Evolutionary conservation across 2,888 invertebrate genomes (phyloP), one percentile per base, ranked within the genome.

Genomic region (Prostheceraeus crozeri): DNA sequence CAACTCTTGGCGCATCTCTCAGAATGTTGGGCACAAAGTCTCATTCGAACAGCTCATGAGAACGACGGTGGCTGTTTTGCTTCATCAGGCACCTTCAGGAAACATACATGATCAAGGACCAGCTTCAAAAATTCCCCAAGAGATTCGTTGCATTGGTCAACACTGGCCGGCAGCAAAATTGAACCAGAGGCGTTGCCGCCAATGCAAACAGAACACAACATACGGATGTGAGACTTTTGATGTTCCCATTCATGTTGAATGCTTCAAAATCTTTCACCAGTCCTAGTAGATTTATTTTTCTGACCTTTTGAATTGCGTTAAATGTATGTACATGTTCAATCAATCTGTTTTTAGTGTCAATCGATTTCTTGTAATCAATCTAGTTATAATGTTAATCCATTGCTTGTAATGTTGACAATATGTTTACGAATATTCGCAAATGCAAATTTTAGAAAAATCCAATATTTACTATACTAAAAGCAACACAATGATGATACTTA

Each of bases 121-220:
- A 40, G 40, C 40, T 40, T 16, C 40, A 16, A 16, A 16, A 8
- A 23, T 40, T 23, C 40, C 40, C 14, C 40, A 40, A 23, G 40
- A 40, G 23, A 16, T 40, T 16, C 40, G n/a, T 40, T 16, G 23
- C 4, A 23, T 40, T 40, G 40, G 40, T 16, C 40, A 40, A 4
- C 8, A 40, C 19, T 40, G 40, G 40, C 40, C 40, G 16, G 16
- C 19, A 16, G 23, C 40, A 40, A 40, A 40, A 40, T 16, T 40
- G 40, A 16, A 16, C 19, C 40, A 40, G 23, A 16, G 40, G 23
- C 14, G 40, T 16, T 40, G 40, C 19, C 40, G 40, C 40, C 6
- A 16, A 23, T 40, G 40, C 40, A 40, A 40, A 23, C 14, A 40
- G 40, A 40, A 40, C 40, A 40, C 40, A 40, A 40, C 40, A 40